Evolutionary conservation across 2,888 invertebrate genomes (phyloP).

Genomic region (Acronicta psi): DNA sequence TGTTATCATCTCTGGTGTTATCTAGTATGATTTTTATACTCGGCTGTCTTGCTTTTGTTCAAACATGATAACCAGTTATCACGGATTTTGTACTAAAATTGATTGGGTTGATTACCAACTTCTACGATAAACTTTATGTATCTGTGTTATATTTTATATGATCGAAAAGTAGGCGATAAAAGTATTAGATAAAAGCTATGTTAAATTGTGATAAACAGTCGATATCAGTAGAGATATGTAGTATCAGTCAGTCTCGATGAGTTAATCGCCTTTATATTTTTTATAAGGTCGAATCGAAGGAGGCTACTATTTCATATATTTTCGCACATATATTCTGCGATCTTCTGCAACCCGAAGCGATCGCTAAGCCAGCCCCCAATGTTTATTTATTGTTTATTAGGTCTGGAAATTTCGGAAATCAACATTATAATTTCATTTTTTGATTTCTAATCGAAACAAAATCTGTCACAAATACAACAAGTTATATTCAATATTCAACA

Average conservation of each 20-base stretch:
- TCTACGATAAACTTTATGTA: constrained; percentile 65
- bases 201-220: constrained; percentile 61
- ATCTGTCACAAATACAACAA: constrained; percentile 13
- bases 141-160: constrained; percentile 72
- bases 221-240: constrained; percentile 48
- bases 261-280: constrained; percentile 61
- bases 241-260: constrained; percentile 62
- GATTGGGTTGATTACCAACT: constrained; percentile 78
- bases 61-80: constrained; percentile 73
- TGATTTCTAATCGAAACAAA: constrained; percentile 31
- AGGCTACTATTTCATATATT: too few relatives aligned
- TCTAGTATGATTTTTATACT: constrained; percentile 70
- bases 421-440: too few relatives aligned
- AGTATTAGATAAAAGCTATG: constrained; percentile 67
- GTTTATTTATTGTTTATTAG: too few relatives aligned
- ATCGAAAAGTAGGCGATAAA: constrained; percentile 73
- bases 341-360: too few relatives aligned
- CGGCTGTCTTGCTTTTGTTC: constrained; percentile 71
- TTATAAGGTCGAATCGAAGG: constrained; percentile 29
- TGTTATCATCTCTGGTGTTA: constrained; percentile 64
- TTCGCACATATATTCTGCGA: too few relatives aligned
- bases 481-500: constrained; percentile 26
- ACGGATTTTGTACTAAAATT: constrained; percentile 77
- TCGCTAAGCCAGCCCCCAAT: too few relatives aligned
- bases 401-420: too few relatives aligned